phyloP scores from a whole-genome alignment of 2,888 invertebrate species.

The Pandemis corylana region DNA sequence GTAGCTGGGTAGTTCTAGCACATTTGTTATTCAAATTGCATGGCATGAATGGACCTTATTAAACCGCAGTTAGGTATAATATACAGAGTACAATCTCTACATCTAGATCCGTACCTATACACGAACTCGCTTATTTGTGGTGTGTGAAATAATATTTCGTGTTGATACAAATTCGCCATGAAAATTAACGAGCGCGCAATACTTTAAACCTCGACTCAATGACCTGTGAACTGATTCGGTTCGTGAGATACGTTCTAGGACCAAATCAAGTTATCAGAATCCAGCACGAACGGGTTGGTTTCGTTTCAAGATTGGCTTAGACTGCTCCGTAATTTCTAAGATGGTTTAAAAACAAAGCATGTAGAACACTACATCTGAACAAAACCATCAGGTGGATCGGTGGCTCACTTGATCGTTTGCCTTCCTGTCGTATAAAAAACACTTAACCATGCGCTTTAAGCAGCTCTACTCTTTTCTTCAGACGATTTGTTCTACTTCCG shows the following conservation, averaged over 20 bases:
- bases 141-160: slow-evolving; percentile 42
- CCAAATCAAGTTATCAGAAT: slow-evolving; percentile 53
- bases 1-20: not conserved
- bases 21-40: slow-evolving; percentile 22
- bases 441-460: not conserved
- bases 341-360: not conserved
- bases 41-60: slow-evolving; percentile 28
- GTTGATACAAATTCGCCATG: slow-evolving; percentile 43
- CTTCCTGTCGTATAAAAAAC: not conserved
- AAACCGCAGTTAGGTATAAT: slow-evolving; percentile 9
- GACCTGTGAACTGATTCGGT: slow-evolving; percentile 60
- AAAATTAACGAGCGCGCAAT: slow-evolving; percentile 50
- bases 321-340: not conserved
- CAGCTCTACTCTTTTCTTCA: not conserved
- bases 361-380: not conserved
- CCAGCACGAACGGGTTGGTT: slow-evolving; percentile 50
- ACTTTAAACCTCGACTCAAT: slow-evolving; percentile 53
- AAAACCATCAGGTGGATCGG: not conserved
- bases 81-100: slow-evolving; percentile 22
- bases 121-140: slow-evolving; percentile 36
- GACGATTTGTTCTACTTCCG: not conserved
- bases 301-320: slow-evolving; percentile 18
- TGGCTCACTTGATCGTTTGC: not conserved
- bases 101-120: slow-evolving; percentile 21
- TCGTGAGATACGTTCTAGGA: slow-evolving; percentile 67